Conservation (phyloP, 2,113 vertebrate species). For the Grus americana region DNA sequence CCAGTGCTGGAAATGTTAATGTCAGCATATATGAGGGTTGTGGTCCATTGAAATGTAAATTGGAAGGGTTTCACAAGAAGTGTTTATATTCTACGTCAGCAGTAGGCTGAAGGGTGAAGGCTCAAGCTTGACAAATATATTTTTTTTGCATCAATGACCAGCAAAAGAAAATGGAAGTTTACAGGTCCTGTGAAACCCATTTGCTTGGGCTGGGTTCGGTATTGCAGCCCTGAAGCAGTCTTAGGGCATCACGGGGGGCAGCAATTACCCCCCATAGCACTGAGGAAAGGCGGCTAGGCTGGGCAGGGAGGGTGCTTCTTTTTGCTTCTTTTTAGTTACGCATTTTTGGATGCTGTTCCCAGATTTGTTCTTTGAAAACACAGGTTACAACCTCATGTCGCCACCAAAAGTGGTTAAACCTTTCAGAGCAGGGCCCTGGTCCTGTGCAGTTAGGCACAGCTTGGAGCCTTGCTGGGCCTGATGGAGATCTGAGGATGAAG, state of each 20-base stretch:
- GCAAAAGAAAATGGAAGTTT: background rate
- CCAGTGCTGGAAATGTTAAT: background rate
- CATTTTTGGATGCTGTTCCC: background rate
- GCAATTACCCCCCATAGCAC: background rate
- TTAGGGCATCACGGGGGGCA: background rate
- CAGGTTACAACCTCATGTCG: background rate
- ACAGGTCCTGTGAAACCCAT: background rate
- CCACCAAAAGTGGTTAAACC: background rate
- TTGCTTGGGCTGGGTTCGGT: background rate
- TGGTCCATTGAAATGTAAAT: background rate
- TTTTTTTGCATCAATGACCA: background rate
- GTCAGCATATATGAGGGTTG: background rate
- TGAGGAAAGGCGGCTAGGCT: background rate
- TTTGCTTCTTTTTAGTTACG: background rate
- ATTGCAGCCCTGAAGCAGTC: background rate
- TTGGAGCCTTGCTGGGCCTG: background rate
- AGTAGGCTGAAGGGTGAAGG: background rate
- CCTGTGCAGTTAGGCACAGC: background rate
- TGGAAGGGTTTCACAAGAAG: background rate
- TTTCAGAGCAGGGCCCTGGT: background rate
- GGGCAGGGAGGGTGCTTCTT: background rate
- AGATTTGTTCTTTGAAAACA: background rate
- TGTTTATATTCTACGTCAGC: background rate
- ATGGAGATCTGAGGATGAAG: background rate
- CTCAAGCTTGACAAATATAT: background rate